A percentile compares a stretch with the other conserved stretches of the same genome.
Evolutionary conservation across 2,113 vertebrate species (phyloP).

Genomic region (Dromaius novaehollandiae): DNA sequence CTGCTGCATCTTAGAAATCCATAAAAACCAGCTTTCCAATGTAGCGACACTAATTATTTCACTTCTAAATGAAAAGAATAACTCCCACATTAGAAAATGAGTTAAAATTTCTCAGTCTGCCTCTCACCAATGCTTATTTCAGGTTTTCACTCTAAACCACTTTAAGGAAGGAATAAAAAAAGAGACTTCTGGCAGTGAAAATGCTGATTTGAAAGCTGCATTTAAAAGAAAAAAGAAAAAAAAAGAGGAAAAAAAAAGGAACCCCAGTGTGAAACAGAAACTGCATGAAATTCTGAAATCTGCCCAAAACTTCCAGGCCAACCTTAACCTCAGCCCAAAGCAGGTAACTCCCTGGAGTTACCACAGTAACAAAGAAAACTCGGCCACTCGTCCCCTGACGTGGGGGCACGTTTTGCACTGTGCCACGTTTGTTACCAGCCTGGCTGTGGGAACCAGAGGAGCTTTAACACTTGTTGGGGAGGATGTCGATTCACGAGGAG

Average conservation of each 20-base stretch:
- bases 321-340: background rate
- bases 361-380: background rate
- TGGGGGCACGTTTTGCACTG: background rate
- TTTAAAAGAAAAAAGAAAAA: background rate
- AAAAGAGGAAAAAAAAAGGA: background rate
- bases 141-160: background rate
- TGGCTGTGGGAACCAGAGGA: background rate
- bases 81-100: background rate
- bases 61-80: background rate
- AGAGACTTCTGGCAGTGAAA: background rate
- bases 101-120: background rate
- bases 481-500: rapidly evolving
- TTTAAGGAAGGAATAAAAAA: background rate
- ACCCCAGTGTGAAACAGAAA: background rate
- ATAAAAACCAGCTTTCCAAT: background rate
- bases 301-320: background rate
- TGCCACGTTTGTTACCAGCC: background rate
- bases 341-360: background rate
- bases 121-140: background rate
- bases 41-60: background rate
- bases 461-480: background rate
- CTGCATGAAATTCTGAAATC: background rate
- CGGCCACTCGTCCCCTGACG: background rate
- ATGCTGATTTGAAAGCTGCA: background rate
- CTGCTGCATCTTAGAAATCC: background rate